phyloP scores from a whole-genome alignment of 2,797 vertebrate genomes.

The Pterois miles region DNA sequence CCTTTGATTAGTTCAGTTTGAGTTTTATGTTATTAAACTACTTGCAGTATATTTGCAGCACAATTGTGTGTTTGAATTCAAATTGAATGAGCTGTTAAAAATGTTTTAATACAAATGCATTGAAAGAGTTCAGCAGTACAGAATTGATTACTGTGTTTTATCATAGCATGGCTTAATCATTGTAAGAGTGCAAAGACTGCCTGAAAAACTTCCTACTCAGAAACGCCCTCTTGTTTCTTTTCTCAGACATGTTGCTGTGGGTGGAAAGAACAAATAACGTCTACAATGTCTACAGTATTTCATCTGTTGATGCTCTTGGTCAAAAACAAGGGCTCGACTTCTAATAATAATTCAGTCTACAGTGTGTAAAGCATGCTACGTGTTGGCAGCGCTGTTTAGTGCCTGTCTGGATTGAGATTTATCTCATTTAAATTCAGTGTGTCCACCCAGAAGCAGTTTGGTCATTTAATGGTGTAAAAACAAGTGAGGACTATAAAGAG shows the following conservation, averaged over 20 bases:
- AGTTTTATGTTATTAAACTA: neutral
- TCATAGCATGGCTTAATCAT: neutral
- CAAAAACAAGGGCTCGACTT: neutral
- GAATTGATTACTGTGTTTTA: neutral
- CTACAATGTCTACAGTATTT: neutral
- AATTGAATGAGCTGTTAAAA: neutral
- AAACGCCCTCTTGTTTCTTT: slow-evolving; percentile 10
- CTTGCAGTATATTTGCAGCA: neutral
- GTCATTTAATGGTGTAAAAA: slow-evolving; percentile 47
- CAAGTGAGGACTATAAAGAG: slow-evolving; percentile 44
- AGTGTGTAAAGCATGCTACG: too few relatives aligned
- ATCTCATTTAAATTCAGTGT: slow-evolving; percentile 36
- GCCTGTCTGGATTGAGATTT: neutral
- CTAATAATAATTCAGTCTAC: neutral
- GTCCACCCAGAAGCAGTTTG: slow-evolving; percentile 19
- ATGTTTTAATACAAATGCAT: neutral
- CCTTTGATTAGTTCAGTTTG: neutral
- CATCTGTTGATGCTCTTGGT: neutral
- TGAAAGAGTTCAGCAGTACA: neutral
- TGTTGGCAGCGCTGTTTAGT: neutral
- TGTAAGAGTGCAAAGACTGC: neutral
- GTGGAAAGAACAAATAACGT: slow-evolving; percentile 19
- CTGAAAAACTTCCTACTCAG: neutral
- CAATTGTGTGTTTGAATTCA: neutral
- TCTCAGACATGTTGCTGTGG: slow-evolving; percentile 11